phyloP scores from a whole-genome alignment of 2,888 invertebrate species.

The Netelia melanura region DNA sequence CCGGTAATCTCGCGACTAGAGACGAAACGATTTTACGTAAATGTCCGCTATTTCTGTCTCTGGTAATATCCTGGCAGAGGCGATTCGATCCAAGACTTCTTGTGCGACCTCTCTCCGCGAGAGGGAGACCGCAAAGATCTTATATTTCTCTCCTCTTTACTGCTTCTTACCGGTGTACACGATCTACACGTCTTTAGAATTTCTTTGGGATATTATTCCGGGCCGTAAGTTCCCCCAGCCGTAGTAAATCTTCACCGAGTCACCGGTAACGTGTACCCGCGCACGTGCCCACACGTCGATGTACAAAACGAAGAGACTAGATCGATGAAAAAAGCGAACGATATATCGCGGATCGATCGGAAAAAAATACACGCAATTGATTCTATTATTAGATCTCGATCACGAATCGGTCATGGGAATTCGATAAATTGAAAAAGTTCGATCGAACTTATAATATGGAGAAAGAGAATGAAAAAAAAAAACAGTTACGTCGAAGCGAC shows the following conservation, averaged over 20 bases:
- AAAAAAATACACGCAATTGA: background rate
- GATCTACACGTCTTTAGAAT: slow-evolving; percentile 28
- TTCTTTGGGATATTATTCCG: slow-evolving; percentile 30
- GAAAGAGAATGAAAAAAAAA: background rate
- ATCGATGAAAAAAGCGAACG: background rate
- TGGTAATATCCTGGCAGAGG: slow-evolving; percentile 33
- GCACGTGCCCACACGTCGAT: slow-evolving; percentile 17
- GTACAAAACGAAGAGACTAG: background rate
- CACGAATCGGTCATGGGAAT: slow-evolving; percentile 7
- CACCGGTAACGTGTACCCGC: background rate
- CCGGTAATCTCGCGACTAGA: slow-evolving; percentile 21
- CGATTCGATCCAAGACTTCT: slow-evolving; percentile 64
- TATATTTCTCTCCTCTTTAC: slow-evolving; percentile 34
- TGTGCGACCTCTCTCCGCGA: slow-evolving; percentile 16
- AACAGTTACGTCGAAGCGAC: slow-evolving; percentile 4
- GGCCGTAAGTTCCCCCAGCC: slow-evolving; percentile 39
- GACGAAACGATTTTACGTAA: slow-evolving; percentile 59
- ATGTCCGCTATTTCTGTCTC: slow-evolving; percentile 33
- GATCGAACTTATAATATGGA: background rate
- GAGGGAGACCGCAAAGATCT: slow-evolving; percentile 25
- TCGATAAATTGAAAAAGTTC: slow-evolving; percentile 10
- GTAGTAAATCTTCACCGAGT: slow-evolving; percentile 36
- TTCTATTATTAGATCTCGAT: slow-evolving; percentile 44
- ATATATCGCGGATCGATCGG: background rate
- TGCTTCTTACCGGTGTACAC: slow-evolving; percentile 1